Evolutionary conservation across 1,140 invertebrate genomes (phyloP), one percentile per base, ranked within the genome.

Genomic region (Rhagoletis zephyria): DNA sequence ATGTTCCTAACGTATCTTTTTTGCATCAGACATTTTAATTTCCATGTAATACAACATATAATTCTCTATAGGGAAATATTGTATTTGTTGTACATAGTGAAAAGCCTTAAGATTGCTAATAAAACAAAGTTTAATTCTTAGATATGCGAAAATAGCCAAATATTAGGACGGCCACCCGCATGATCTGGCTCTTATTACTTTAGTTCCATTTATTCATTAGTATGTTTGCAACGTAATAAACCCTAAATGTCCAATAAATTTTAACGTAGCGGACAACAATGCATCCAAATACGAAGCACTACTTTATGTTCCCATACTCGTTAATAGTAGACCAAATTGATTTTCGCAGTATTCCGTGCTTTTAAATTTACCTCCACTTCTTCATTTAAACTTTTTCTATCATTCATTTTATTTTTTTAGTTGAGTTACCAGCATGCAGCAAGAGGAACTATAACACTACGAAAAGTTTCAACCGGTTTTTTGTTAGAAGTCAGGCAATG

Each of bases 401-500:
- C 64, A 12, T 48, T 81, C 74, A 19, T 56, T 81, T 81, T 81
- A 0, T 30, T 81, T 81, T 81, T 45, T 81, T 81, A 56, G 74
- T 81, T 81, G 45, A 81, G 74, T 81, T 51, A 12, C 48, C n/a
- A 48, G 48, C 48, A 81, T 81, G 48, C 30, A 30, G 30, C 30
- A 30, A 30, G 30, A 30, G 30, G 30, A 30, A 30, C 30, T 30
- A 30, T 30, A 30, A 30, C 30, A 30, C 30, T 30, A 30, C 30
- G 30, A 30, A 30, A 30, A 30, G 30, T 81, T 81, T 48, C n/a
- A 56, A 56, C 74, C 19, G 74, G 74, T 45, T 48, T 81, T 81
- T 81, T 81, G 74, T 81, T 81, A 81, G 45, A 81, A 81, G 74
- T 81, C 74, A 81, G 56, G 48, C 74, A 81, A 81, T 81, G 74